These are phyloP conservation scores for Xylocopa sonorina DNA, from an alignment of 1,140 invertebrate genomes.

Conservation along the genomic window DNA sequence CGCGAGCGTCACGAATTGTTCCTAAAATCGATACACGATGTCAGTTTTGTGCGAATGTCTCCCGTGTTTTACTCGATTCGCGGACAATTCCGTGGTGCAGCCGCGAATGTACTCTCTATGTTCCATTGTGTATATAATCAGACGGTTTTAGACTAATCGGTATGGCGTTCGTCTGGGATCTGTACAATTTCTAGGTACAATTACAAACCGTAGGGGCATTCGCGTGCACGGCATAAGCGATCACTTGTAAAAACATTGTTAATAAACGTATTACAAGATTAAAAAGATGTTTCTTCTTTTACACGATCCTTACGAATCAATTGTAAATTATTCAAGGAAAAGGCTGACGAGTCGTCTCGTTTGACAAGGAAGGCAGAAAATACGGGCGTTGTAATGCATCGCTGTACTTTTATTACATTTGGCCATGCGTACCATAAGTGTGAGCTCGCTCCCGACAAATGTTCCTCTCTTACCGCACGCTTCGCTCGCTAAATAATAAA, in stretches of 20 bases:
- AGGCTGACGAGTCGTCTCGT: no score
- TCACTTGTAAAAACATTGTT: constrained; percentile 63
- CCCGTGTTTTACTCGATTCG: neutral
- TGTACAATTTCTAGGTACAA: constrained; percentile 45
- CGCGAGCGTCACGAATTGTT: constrained; percentile 11
- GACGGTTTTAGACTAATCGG: constrained; percentile 24
- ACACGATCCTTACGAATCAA: neutral
- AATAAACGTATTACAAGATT: constrained; percentile 56
- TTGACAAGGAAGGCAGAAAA: neutral
- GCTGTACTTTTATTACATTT: constrained; percentile 64
- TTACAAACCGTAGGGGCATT: constrained; percentile 25
- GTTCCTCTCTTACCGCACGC: constrained; percentile 24
- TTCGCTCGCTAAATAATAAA: constrained; percentile 58
- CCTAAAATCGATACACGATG: neutral
- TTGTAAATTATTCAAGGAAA: no score
- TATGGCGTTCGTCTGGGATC: constrained; percentile 12
- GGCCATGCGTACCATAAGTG: constrained; percentile 56
- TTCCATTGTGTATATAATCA: constrained; percentile 47
- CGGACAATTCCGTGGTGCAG: neutral
- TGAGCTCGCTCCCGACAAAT: constrained; percentile 46
- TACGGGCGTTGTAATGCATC: constrained; percentile 41
- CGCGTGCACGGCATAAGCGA: constrained; percentile 12
- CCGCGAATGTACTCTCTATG: neutral
- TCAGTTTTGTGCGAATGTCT: neutral
- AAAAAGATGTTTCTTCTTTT: neutral